A percentile compares a stretch with the other conserved stretches of the same genome.
Conservation (phyloP, 2,888 invertebrate genomes). For the Mythimna pallens region DNA sequence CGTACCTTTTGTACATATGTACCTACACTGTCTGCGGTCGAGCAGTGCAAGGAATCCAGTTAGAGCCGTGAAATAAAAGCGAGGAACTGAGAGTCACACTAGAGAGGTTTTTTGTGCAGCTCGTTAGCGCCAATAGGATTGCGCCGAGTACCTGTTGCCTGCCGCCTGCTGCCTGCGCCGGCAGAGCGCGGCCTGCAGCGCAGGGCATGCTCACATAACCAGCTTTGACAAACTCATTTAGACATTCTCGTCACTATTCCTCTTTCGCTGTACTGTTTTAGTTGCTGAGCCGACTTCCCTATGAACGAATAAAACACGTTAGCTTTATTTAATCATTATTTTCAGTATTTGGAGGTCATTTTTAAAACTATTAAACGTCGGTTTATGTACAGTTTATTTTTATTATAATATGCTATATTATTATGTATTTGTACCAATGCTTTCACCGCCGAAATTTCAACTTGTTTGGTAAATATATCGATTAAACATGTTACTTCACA, state of each 20-base stretch:
- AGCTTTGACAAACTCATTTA: conserved; percentile 25
- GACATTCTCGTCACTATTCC: not conserved
- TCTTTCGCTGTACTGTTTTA: not conserved
- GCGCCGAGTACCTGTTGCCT: not conserved
- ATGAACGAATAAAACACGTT: no score
- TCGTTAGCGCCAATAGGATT: conserved; percentile 43
- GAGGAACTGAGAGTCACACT: not conserved
- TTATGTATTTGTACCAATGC: no score
- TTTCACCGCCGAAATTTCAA: no score
- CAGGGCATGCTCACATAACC: not conserved
- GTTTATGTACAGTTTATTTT: no score
- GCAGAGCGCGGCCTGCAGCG: not conserved
- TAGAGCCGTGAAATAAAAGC: not conserved
- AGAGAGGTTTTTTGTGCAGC: conserved; percentile 32
- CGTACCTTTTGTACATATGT: not conserved
- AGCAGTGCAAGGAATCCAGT: conserved; percentile 23
- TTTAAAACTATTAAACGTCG: no score
- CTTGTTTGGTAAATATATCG: no score
- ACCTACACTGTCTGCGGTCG: not conserved
- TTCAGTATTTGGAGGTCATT: no score
- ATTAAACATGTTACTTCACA: no score
- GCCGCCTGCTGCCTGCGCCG: not conserved
- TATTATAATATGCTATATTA: no score
- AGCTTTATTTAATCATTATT: no score
- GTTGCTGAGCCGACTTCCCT: not conserved